Evolutionary conservation across 2,888 invertebrate genomes (phyloP).

Genomic region (Noctua fimbriata): DNA sequence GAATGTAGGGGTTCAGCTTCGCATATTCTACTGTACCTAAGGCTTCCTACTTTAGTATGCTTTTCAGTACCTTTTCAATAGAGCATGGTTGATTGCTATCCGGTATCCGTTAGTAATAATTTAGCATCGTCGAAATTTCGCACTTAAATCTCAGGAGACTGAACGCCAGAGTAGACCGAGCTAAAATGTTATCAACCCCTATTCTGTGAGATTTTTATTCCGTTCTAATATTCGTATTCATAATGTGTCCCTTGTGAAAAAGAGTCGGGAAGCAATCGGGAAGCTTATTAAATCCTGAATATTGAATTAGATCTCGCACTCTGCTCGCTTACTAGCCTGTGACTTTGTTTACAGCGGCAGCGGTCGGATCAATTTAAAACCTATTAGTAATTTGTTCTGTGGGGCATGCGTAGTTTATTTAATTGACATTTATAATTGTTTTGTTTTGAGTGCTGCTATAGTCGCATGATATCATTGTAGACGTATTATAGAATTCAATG

Average conservation of each 20-base stretch:
- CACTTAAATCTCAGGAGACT: constrained; percentile 36
- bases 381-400: constrained; percentile 14
- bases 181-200: constrained; percentile 39
- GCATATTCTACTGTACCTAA: neutral
- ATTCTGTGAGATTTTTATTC: constrained; percentile 33
- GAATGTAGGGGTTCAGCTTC: constrained; percentile 24
- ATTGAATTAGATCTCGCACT: constrained; percentile 10
- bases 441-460: neutral
- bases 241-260: constrained; percentile 42
- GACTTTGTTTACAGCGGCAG: neutral
- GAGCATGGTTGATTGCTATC: constrained; percentile 17
- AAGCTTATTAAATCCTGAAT: constrained; percentile 39
- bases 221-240: constrained; percentile 38
- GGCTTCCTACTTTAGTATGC: constrained; percentile 12
- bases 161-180: constrained; percentile 4
- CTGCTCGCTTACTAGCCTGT: neutral
- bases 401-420: constrained; percentile 11
- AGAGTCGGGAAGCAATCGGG: constrained; percentile 33
- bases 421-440: constrained; percentile 25
- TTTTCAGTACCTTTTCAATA: constrained; percentile 22
- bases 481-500: neutral
- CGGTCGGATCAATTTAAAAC: constrained; percentile 27
- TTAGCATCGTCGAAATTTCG: constrained; percentile 21
- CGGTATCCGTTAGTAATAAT: constrained; percentile 39
- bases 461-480: neutral